Conservation (phyloP, 2,888 invertebrate genomes). For the Trichogramma dendrolimi region DNA sequence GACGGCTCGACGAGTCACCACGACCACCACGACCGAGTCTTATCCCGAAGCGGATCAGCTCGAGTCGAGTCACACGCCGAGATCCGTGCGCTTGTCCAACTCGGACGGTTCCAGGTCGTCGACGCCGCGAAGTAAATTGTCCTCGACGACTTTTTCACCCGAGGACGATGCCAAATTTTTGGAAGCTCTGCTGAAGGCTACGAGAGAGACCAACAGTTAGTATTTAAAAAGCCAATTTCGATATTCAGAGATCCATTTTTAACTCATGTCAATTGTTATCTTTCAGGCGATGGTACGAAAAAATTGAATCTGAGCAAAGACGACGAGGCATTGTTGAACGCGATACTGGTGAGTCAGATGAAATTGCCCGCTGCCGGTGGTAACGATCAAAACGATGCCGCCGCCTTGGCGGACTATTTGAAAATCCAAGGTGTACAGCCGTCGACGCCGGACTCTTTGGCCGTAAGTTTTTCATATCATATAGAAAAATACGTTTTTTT, state of each 20-base stretch:
- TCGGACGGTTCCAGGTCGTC: not conserved
- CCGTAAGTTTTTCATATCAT: slow-evolving; percentile 52
- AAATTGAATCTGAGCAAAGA: slow-evolving; percentile 23
- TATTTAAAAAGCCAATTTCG: not conserved
- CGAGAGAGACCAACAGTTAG: slow-evolving; percentile 33
- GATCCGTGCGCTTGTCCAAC: slow-evolving; percentile 6
- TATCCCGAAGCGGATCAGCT: not conserved
- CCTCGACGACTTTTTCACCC: slow-evolving; percentile 38
- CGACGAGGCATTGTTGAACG: slow-evolving; percentile 43
- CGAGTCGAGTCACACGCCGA: slow-evolving; percentile 11
- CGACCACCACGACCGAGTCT: slow-evolving; percentile 39
- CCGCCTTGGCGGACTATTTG: slow-evolving; percentile 65
- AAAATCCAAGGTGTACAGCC: slow-evolving; percentile 72
- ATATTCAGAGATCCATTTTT: not conserved
- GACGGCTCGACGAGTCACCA: slow-evolving; percentile 25
- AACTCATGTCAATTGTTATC: too few species aligned
- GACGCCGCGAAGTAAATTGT: slow-evolving; percentile 17
- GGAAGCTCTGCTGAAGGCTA: slow-evolving; percentile 38
- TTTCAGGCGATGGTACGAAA: slow-evolving; percentile 2
- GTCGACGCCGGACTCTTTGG: slow-evolving; percentile 62
- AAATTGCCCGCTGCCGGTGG: slow-evolving; percentile 38
- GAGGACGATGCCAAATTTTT: slow-evolving; percentile 47
- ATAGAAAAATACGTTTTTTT: not conserved
- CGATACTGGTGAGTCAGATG: slow-evolving; percentile 38
- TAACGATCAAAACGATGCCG: slow-evolving; percentile 60